Evolutionary conservation across 2,113 vertebrate species (phyloP).

Genomic region (Corydoras maculifer): DNA sequence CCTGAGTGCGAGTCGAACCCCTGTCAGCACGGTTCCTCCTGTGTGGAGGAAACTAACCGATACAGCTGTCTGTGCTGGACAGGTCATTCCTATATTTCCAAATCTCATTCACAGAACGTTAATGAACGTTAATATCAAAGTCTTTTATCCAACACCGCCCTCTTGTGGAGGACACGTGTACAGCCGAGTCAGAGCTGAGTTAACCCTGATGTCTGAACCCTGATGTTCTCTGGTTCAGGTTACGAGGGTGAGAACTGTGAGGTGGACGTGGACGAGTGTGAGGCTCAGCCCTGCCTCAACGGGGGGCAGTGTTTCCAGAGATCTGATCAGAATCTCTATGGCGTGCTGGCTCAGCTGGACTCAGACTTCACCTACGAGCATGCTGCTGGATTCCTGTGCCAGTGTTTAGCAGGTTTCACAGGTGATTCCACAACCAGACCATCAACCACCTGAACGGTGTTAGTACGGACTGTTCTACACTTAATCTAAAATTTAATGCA

Average conservation of each 20-base stretch:
- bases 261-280: slow-evolving; percentile 77
- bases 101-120: background rate
- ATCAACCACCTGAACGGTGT: background rate
- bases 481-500: too few relatives aligned
- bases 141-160: slow-evolving; percentile 22
- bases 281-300: slow-evolving; percentile 69
- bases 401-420: slow-evolving; percentile 76
- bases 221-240: slow-evolving; percentile 43
- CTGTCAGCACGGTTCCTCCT: slow-evolving; percentile 75
- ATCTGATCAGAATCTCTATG: slow-evolving; percentile 68
- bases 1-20: slow-evolving; percentile 85
- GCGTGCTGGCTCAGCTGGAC: slow-evolving; percentile 56
- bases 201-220: background rate
- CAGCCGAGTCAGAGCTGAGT: too few relatives aligned
- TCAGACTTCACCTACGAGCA: slow-evolving; percentile 66
- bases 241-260: slow-evolving; percentile 62
- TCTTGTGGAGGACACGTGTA: slow-evolving; percentile 5
- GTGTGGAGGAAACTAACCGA: slow-evolving; percentile 72
- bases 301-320: slow-evolving; percentile 74
- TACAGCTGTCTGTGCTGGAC: slow-evolving; percentile 85
- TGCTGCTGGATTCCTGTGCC: slow-evolving; percentile 80
- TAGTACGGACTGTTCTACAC: background rate
- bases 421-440: slow-evolving; percentile 20
- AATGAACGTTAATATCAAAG: background rate
- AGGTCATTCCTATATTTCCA: slow-evolving; percentile 64